Evolutionary conservation across 2,797 vertebrate genomes (phyloP), one percentile per base, ranked within the genome.

Genomic region (Rhinatrema bivittatum): DNA sequence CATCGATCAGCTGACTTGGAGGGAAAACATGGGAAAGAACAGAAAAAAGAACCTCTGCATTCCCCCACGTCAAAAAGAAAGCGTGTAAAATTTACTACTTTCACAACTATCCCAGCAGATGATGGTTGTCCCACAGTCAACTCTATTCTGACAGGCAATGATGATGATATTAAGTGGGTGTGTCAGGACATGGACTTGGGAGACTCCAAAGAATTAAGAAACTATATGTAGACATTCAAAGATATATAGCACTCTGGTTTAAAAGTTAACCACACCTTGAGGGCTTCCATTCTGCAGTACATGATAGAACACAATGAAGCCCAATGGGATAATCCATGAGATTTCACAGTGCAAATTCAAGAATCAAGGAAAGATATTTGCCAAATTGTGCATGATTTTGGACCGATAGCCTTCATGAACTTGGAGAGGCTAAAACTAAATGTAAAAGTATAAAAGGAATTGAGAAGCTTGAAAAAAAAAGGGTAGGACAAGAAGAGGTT

Each of bases 41-140:
- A 74, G 59, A 91, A 79, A 59, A 57, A 65, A 1, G 88, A 92
- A 38, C 89, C 90, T 1, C 70, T 83, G 26, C 87, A 86, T 72
- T 97, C 95, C 0, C 94, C 94, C 5, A 88, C 91, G 13, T 93
- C 88, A 55, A 87, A 82, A 67, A 77, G 91, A 66, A 98, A 96
- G 85, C 70, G 90, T 28, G 96, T 99, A 13, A 92, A 94, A 74
- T 98, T 99, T 55, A 86, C 88, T 15, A 91, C 93, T 0, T 97
- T 97, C 66, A 91, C 91, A 42, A 85, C 89, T 46, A 84, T 91
- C 41, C 89, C 89, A 2, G 75, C 83, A 0, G 89, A 93, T 19
- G 80, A 74, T 18, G 59, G 82, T 53, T 80, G 84, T 64, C 87
- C 90, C 8, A 73, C 79, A 1, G 82, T 85, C 36, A 89, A 83